Evolutionary conservation across 2,888 invertebrate species (phyloP).

Genomic region (Choristoneura rosaceana): DNA sequence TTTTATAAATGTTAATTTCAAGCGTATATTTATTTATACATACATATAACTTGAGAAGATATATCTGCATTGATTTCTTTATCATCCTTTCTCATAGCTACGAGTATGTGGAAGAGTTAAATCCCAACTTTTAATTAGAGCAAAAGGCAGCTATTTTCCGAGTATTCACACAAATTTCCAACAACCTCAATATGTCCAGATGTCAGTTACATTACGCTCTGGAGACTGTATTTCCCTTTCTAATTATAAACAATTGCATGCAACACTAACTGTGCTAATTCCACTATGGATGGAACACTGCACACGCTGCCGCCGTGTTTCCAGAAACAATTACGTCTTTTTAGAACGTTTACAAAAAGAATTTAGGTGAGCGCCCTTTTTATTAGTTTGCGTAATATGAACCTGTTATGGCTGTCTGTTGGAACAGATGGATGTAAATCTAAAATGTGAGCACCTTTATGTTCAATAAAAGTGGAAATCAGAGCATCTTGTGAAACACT

Average conservation of each 20-base stretch:
- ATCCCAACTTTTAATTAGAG: slow-evolving; percentile 1
- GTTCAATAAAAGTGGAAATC: slow-evolving; percentile 57
- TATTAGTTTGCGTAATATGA: slow-evolving; percentile 60
- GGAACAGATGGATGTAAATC: slow-evolving; percentile 75
- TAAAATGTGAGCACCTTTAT: slow-evolving; percentile 52
- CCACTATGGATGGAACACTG: slow-evolving; percentile 45
- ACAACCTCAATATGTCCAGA: slow-evolving; percentile 38
- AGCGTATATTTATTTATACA: no score
- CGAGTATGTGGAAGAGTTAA: not conserved
- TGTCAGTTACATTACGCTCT: slow-evolving; percentile 34
- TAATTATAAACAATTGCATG: slow-evolving; percentile 50
- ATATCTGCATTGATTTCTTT: no score
- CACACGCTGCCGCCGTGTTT: slow-evolving; percentile 56
- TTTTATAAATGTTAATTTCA: no score
- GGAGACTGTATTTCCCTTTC: slow-evolving; percentile 49
- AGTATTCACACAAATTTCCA: slow-evolving; percentile 11
- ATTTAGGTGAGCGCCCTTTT: slow-evolving; percentile 62
- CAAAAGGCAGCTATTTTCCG: slow-evolving; percentile 14
- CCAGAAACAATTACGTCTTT: slow-evolving; percentile 68
- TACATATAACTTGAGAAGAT: no score
- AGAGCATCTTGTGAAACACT: slow-evolving; percentile 22
- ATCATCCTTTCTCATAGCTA: no score
- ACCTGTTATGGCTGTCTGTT: slow-evolving; percentile 59
- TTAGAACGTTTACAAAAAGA: slow-evolving; percentile 62
- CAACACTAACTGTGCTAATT: slow-evolving; percentile 66